Evolutionary conservation across 2,113 vertebrate species (phyloP).

Genomic region (Nothoprocta pentlandii): DNA sequence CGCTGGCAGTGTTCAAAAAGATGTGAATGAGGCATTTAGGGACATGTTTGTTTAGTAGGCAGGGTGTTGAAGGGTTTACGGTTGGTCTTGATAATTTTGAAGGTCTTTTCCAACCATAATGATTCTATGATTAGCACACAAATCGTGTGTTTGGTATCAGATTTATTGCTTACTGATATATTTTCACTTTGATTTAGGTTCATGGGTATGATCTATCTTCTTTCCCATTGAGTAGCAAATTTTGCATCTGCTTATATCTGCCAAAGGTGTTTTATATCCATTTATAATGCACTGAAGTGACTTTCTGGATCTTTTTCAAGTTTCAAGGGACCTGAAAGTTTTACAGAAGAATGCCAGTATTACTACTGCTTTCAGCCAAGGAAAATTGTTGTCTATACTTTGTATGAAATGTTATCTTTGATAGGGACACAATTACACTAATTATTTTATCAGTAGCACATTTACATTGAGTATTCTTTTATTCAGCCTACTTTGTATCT

Average conservation of each 20-base stretch:
- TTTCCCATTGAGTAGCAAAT: not conserved
- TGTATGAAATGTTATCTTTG: constrained; percentile 22
- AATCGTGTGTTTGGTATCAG: not conserved
- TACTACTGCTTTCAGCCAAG: not conserved
- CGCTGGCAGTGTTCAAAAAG: too few relatives aligned
- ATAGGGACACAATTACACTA: constrained; percentile 24
- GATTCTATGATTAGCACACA: not conserved
- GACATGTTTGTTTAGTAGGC: too few relatives aligned
- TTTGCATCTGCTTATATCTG: not conserved
- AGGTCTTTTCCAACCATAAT: too few relatives aligned
- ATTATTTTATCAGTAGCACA: constrained; percentile 25
- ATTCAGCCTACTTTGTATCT: constrained; percentile 20
- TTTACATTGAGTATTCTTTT: constrained; percentile 26
- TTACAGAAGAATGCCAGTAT: not conserved
- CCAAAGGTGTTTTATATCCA: not conserved
- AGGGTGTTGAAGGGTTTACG: too few relatives aligned
- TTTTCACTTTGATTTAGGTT: not conserved
- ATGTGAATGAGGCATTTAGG: too few relatives aligned
- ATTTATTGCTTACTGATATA: not conserved
- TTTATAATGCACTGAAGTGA: not conserved
- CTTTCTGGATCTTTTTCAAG: not conserved
- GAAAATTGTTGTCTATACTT: not conserved
- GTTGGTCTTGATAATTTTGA: too few relatives aligned
- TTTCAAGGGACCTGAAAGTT: not conserved
- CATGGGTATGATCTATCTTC: not conserved